Conservation (phyloP, 2,888 invertebrate species). For the Drosophila longiperda region DNA sequence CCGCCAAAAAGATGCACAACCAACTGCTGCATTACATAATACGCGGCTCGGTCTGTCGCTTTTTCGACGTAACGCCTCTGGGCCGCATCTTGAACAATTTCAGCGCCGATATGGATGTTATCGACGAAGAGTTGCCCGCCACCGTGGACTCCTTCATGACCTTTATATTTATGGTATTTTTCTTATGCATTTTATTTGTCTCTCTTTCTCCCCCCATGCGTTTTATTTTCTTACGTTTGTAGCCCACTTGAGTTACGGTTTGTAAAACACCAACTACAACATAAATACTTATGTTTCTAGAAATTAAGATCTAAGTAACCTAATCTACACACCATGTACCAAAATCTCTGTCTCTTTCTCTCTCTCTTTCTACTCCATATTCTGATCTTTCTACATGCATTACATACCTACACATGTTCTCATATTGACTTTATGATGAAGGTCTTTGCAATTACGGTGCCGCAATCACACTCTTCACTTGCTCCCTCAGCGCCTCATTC, state of each 20-base stretch:
- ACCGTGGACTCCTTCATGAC: conserved; percentile 85
- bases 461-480: conserved; percentile 80
- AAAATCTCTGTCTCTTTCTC: conserved; percentile 23
- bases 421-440: conserved; percentile 28
- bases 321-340: conserved; percentile 9
- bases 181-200: conserved; percentile 33
- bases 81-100: conserved; percentile 90
- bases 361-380: conserved; percentile 18
- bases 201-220: neutral
- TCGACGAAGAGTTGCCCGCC: conserved; percentile 88
- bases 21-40: conserved; percentile 87
- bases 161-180: conserved; percentile 85
- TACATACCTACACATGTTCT: conserved; percentile 7
- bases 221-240: conserved; percentile 41
- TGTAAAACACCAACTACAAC: conserved; percentile 49
- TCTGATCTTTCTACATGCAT: conserved; percentile 9
- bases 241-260: conserved; percentile 63
- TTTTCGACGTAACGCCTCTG: conserved; percentile 89
- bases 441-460: conserved; percentile 83
- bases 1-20: conserved; percentile 87
- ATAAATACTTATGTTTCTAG: conserved; percentile 25
- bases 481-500: conserved; percentile 80
- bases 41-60: conserved; percentile 87
- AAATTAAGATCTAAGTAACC: conserved; percentile 35
- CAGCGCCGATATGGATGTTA: conserved; percentile 88